These are phyloP conservation scores for Erebia epiphron DNA, from an alignment of 2,888 invertebrate species.

Conservation along the genomic window DNA sequence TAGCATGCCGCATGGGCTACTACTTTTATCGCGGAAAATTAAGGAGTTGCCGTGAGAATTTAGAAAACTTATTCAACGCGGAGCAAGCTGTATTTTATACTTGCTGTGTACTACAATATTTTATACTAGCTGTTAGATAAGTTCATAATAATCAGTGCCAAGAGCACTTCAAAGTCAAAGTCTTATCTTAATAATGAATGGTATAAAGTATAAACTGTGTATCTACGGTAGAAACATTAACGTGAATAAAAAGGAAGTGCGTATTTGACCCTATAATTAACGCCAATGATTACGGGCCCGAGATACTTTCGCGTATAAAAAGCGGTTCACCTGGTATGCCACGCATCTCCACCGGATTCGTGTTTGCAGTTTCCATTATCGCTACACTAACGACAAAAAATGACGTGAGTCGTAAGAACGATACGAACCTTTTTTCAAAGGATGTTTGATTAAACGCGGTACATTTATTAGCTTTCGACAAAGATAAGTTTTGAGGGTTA, in stretches of 20 bases:
- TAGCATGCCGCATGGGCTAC: too few relatives aligned
- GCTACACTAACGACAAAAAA: conserved; percentile 33
- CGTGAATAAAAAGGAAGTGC: conserved; percentile 57
- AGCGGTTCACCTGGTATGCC: conserved; percentile 69
- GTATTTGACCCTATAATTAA: conserved; percentile 65
- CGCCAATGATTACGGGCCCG: conserved; percentile 53
- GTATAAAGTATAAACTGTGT: conserved; percentile 1
- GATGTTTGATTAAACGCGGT: conserved; percentile 6
- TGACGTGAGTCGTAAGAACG: conserved; percentile 3
- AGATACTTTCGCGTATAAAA: conserved; percentile 71
- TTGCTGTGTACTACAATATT: too few relatives aligned
- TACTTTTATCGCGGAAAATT: too few relatives aligned
- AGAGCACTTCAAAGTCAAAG: not conserved
- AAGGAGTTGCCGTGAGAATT: too few relatives aligned
- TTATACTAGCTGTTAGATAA: too few relatives aligned
- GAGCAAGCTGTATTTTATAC: too few relatives aligned
- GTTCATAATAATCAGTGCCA: too few relatives aligned
- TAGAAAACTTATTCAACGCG: too few relatives aligned
- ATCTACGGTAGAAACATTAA: not conserved
- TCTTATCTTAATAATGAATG: not conserved
- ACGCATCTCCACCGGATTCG: conserved; percentile 55
- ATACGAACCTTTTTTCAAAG: not conserved
- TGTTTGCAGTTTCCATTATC: conserved; percentile 49
- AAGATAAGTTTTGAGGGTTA: not conserved
- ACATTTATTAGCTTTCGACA: not conserved